Base-by-base conservation (phyloP, 1,140 invertebrate species). In the Goniozus legneri region DNA sequence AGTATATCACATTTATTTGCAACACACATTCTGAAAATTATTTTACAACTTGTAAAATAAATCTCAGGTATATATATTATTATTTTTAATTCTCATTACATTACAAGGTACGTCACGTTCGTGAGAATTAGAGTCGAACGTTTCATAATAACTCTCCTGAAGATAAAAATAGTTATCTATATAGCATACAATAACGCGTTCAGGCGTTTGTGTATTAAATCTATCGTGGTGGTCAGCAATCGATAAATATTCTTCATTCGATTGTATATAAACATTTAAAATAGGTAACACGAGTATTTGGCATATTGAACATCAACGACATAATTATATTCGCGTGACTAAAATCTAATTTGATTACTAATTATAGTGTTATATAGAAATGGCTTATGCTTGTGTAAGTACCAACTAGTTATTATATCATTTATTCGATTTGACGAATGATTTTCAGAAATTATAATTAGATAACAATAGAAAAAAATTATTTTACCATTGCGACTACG, bases 261-360 rank as follows among this genome's bases (percentile, higher is more conserved):
- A 24, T 54, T 47, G 52, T 69, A 65, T 63, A 70, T 65, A 73
- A 71, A 71, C 67, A 70, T 63, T 69, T 64, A 65, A 67, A 71
- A 58, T 72, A 60, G 51, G 41, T 69, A 74, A 72, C 65, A 70
- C 54, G 62, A 70, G 54, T 70, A 72, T 74, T 74, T 73, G 70
- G 70, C 69, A 73, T 69, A 74, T 70, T 56, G 52, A 74, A 73
- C 69, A 73, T 64, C 60, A 44, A 74, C 61, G 44, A 64, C 57
- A 60, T 44, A 44, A 43, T 53, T 62, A 55, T 44, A 51, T 8
- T 42, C n/a, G n/a, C n/a, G n/a, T n/a, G n/a, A 38, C 33, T 65
- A 50, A 64, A 30, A 52, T 54, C 43, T 63, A 52, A 35, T 60
- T 56, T 57, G 39, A 52, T 50, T 57, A 45, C 58, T 54, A 52